Base-by-base conservation (phyloP, 35 echinoderm and acorn worm species). In the Hemicentrotus pulcherrimus region DNA sequence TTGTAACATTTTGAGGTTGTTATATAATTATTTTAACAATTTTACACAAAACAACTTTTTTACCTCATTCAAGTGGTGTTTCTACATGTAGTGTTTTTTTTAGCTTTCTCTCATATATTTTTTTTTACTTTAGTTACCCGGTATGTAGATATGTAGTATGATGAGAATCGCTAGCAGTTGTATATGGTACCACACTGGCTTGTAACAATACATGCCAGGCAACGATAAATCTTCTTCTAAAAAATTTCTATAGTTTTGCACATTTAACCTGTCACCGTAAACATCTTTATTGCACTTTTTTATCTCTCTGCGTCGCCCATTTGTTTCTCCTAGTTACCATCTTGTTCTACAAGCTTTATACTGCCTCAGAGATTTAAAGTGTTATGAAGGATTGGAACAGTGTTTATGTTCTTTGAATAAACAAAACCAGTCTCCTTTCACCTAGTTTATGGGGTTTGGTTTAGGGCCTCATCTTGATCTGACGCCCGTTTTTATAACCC, bases 401-500 rank as follows among this genome's bases (percentile, higher is more conserved):
- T 93, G 91, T 93, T 93, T 93, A 93, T 93, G 91, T 93, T 48
- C 30, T 93, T 93, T 93, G 91, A 93, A 93, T 93, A 93, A 93
- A 93, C 91, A 93, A 24, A 93, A 58, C 91, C 91, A 47, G n/a
- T 93, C 91, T 47, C 91, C 91, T 90, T 90, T 90, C 88, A 90
- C 88, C 91, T 50, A 50, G 16, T 93, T 93, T 93, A 93, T 93
- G 48, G 91, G 28, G 16, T 93, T 90, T 22, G 91, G 91, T 47
- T 55, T 93, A 46, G 91, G 91, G 91, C 58, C 46, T 93, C 91
- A 93, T 58, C 19, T 90, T 90, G 35, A 41, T 41, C 35, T 41
- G 32, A 90, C n/a, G 46, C 32, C 65, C 88, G 88, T 90, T 93
- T 47, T 93, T 93, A 48, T 93, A 93, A 93, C 91, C 91, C 91